Evolutionary conservation across 1,140 invertebrate species (phyloP), one percentile per base, ranked within the genome.

Genomic region (Odontomachus brunneus): DNA sequence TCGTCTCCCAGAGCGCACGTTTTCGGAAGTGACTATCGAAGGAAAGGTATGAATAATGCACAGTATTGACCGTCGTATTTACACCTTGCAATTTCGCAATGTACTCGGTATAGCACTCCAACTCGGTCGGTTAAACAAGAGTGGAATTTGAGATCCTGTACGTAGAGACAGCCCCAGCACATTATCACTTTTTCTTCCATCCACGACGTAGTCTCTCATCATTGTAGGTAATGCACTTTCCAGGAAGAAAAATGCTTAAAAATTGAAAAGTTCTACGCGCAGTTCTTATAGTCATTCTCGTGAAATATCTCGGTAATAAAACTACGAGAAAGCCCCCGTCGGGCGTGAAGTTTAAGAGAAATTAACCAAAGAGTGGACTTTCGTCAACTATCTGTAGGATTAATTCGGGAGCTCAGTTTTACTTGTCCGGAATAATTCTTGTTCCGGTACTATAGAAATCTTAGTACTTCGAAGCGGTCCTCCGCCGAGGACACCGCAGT

Each of bases 41-140:
- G 65, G 33, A 71, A 71, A 80, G 17, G 14, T 80, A 71, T 69
- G 38, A 80, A 71, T 80, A 71, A 80, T 80, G 69, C 38, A 80
- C 65, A 38, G 11, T 38, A 71, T 48, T 71, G 22, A 57, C 53
- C 51, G 24, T 71, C 53, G 53, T 80, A 80, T 80, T 80, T 80
- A 80, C 75, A 71, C 66, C 44, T 69, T 15, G 75, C 38, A 44
- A 48, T 48, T 48, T 69, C 24, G 38, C 53, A 29, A 55, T 71
- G 62, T 51, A 22, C 14, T 33, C 26, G 14, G 24, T 29, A 38
- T 57, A 48, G 33, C n/a, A 57, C 22, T 69, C 51, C 69, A 59
- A 57, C 1, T 14, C 14, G 26, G 26, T 3, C 22, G 24, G 7
- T 51, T 69, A 69, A 69, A 9, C 3, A 51, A 38, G 17, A 26